Percentiles rank a stretch among this genome's conserved stretches.
phyloP scores from a whole-genome alignment of 2,888 invertebrate genomes.

The Tortricodes alternella region DNA sequence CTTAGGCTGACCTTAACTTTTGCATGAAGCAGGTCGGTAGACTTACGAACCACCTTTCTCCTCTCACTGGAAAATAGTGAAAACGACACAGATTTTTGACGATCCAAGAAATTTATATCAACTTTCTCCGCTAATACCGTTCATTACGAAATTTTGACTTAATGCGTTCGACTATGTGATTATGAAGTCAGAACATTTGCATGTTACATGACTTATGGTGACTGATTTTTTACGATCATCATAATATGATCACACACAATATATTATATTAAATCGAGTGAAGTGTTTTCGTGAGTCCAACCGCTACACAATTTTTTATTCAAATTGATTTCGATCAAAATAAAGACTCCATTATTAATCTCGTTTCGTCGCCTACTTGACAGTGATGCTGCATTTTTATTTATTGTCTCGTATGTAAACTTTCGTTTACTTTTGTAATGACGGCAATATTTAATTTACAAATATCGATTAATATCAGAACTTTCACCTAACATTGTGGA shows the following conservation, averaged over 20 bases:
- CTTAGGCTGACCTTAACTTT: conserved; percentile 63
- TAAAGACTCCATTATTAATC: no score
- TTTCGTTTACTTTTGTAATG: neutral
- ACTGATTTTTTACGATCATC: no score
- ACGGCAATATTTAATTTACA: neutral
- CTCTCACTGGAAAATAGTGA: conserved; percentile 29
- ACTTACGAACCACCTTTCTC: conserved; percentile 32
- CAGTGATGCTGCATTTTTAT: no score
- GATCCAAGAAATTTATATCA: conserved; percentile 1
- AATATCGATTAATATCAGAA: neutral
- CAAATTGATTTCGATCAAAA: no score
- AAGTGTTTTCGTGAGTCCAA: neutral
- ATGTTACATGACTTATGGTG: neutral
- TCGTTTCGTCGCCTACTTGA: no score
- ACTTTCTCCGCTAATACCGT: conserved; percentile 20
- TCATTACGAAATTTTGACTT: conserved; percentile 1
- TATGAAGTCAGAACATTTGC: neutral
- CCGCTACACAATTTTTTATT: neutral
- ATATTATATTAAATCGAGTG: no score
- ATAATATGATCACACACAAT: no score
- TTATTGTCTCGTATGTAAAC: no score
- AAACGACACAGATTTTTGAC: conserved; percentile 22
- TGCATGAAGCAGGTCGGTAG: conserved; percentile 34
- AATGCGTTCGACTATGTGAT: neutral
- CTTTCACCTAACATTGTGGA: neutral